Evolutionary conservation across 2,113 vertebrate species (phyloP).

Genomic region (Gulo gulo): DNA sequence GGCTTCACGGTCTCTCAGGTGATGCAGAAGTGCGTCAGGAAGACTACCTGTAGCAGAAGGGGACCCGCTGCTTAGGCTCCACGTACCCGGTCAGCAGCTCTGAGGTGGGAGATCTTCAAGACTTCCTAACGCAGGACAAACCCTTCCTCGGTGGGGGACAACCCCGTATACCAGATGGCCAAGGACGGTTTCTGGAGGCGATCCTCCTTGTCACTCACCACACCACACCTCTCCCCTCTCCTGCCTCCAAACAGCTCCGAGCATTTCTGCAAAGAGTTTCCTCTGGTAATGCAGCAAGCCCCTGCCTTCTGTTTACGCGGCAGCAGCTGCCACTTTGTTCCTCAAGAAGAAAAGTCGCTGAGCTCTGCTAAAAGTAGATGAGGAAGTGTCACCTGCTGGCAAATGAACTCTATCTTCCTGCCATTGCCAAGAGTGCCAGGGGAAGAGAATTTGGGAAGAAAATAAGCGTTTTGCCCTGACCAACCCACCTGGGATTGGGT

Average conservation of each 20-base stretch:
- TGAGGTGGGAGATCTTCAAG: neutral
- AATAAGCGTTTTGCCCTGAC: neutral
- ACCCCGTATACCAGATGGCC: neutral
- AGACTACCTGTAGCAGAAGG: too few species aligned
- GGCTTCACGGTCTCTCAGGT: accelerated
- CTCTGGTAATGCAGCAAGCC: neutral
- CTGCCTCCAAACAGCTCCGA: accelerated
- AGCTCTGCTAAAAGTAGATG: neutral
- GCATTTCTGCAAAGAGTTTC: neutral
- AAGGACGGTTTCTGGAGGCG: neutral
- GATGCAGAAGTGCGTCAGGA: neutral
- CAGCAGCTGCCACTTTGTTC: neutral
- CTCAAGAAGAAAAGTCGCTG: neutral
- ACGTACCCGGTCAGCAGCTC: neutral
- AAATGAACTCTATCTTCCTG: neutral
- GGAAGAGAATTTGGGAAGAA: neutral
- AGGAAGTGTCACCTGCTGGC: neutral
- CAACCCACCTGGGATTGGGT: neutral
- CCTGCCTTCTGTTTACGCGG: neutral
- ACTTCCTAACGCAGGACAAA: accelerated
- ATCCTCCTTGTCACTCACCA: neutral
- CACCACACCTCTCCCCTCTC: too few species aligned
- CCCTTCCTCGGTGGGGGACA: neutral
- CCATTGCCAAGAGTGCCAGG: neutral
- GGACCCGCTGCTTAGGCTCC: neutral